phyloP scores from a whole-genome alignment of 2,888 invertebrate species.

The Hydrotaea diabolus region DNA sequence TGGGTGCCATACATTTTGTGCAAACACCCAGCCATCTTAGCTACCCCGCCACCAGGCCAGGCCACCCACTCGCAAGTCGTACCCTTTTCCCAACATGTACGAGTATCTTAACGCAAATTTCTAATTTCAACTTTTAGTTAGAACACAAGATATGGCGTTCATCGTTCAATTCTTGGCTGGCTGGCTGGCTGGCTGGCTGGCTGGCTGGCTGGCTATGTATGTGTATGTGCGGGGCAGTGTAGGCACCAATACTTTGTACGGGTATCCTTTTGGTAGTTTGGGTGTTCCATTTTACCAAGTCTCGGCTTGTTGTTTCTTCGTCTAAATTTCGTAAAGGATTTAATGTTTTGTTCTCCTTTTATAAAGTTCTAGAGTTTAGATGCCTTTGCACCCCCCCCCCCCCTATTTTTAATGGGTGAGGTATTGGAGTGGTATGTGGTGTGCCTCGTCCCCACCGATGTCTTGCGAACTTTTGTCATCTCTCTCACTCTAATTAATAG shows the following conservation, averaged over 20 bases:
- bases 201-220: neutral
- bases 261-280: neutral
- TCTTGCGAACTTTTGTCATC: neutral
- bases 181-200: neutral
- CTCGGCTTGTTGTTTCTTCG: slow-evolving; percentile 12
- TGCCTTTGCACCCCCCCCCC: neutral
- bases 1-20: neutral
- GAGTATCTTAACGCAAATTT: neutral
- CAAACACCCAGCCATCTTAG: neutral
- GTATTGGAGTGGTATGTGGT: neutral
- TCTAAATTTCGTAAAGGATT: slow-evolving; percentile 36
- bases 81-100: slow-evolving; percentile 13
- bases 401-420: neutral
- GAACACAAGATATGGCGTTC: slow-evolving; percentile 22
- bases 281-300: neutral
- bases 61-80: neutral
- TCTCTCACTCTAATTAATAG: neutral
- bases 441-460: neutral
- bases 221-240: neutral
- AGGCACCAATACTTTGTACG: neutral
- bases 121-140: slow-evolving; percentile 39
- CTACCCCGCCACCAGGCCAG: no score
- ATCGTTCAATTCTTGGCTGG: slow-evolving; percentile 18
- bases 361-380: slow-evolving; percentile 1
- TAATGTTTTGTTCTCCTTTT: slow-evolving; percentile 18